Evolutionary conservation across 2,888 invertebrate species (phyloP), one percentile per base, ranked within the genome.

Genomic region (Tanypteryx hageni): DNA sequence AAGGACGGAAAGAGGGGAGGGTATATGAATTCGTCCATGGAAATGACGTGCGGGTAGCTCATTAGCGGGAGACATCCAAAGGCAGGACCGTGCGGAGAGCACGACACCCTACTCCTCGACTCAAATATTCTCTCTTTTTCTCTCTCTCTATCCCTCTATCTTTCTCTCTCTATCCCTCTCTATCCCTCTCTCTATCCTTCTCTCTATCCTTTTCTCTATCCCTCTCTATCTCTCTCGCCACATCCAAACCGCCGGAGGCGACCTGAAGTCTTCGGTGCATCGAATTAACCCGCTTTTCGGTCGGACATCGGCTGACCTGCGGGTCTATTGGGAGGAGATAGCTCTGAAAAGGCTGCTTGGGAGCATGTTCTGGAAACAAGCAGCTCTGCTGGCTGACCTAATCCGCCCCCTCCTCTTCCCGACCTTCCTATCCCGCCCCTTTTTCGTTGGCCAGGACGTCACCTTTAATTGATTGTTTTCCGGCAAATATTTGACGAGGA

Each of bases 381-480:
- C 64, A 44, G 56, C 68, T 2, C 61, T 61, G 56, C 89, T n/a
- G 89, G 64, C 31, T 64, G 89, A 68, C 89, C 89, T 89, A 56
- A 86, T 44, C 64, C 89, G 89, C 64, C n/a, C 56, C 14, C 10
- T 57, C 83, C 11, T n/a, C n/a, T n/a, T n/a, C 56, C 0, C 22
- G 44, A 83, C 83, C 64, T 89, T 68, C 44, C 86, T 61, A 59
- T 86, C 31, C 59, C 86, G 61, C 61, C 68, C 68, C 76, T 27
- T 27, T 5, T 18, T 44, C 83, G 44, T 57, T 44, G 31, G 89
- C 64, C 89, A 89, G 89, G 89, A 68, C 89, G 89, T 89, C 89
- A 89, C 89, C 89, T 89, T 89, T 89, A 89, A 89, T 89, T 89
- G 89, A 89, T 89, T 89, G 89, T 89, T 89, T 89, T 89, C 89